Conservation (phyloP, 2,888 invertebrate genomes). For the Syrista parreyssii region DNA sequence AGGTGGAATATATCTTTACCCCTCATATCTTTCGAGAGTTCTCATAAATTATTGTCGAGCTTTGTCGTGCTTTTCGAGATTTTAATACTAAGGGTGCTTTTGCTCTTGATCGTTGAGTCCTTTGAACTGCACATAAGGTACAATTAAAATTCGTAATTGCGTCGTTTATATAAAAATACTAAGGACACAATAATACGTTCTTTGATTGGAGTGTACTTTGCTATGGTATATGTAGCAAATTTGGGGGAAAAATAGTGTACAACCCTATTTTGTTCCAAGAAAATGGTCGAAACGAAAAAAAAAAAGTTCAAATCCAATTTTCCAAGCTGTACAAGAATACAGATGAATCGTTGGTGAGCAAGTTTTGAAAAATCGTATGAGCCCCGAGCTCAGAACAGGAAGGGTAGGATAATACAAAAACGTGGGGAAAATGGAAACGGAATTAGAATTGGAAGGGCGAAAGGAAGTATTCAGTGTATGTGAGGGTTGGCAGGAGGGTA, state of each 20-base stretch:
- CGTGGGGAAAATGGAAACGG: background rate
- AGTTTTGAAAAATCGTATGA: background rate
- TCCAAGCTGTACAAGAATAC: background rate
- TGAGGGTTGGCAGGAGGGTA: background rate
- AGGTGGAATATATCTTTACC: too few relatives aligned
- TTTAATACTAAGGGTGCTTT: background rate
- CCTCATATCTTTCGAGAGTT: too few relatives aligned
- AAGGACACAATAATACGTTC: background rate
- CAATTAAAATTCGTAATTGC: background rate
- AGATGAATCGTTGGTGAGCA: background rate
- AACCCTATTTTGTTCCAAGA: background rate
- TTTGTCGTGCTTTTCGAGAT: background rate
- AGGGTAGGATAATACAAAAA: background rate
- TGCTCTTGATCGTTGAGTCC: background rate
- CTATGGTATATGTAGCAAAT: background rate
- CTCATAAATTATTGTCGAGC: background rate
- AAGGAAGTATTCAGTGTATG: background rate
- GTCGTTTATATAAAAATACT: background rate
- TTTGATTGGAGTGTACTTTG: background rate
- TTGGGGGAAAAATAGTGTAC: background rate
- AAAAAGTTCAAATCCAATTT: background rate
- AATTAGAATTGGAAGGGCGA: background rate
- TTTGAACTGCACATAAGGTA: background rate
- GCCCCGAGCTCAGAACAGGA: background rate
- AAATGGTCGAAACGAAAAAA: background rate